Conservation (phyloP, 2,113 vertebrate species). For the Phrynosoma platyrhinos region DNA sequence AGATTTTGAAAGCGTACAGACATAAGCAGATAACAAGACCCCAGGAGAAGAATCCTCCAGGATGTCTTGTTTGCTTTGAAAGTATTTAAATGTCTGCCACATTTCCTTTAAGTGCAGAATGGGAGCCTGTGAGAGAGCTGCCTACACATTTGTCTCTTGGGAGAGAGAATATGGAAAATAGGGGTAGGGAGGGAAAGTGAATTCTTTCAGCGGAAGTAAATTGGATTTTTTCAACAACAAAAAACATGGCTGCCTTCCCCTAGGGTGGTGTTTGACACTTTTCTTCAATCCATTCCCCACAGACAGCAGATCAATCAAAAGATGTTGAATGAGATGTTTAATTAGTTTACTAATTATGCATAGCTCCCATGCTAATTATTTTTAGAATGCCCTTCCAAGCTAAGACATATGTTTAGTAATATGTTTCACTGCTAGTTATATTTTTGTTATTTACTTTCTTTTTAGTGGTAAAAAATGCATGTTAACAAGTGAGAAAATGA, state of each 20-base stretch:
- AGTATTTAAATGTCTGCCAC: constrained; percentile 80
- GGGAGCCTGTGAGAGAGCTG: constrained; percentile 62
- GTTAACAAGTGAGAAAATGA: no score
- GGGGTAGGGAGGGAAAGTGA: constrained; percentile 13
- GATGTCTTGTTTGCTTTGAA: constrained; percentile 82
- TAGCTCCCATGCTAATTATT: neutral
- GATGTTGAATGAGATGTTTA: constrained; percentile 40
- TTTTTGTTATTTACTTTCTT: no score
- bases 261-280: constrained; percentile 45
- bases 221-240: no score
- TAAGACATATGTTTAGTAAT: no score
- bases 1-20: constrained; percentile 67
- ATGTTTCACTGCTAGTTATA: no score
- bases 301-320: constrained; percentile 40
- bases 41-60: constrained; percentile 76
- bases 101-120: constrained; percentile 74
- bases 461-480: no score
- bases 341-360: neutral
- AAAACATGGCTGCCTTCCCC: constrained; percentile 44
- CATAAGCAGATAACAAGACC: constrained; percentile 70
- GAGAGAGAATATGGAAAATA: constrained; percentile 26
- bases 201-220: constrained; percentile 44
- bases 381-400: no score
- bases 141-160: constrained; percentile 37
- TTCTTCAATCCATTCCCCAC: constrained; percentile 24